Conservation (phyloP, 1,140 invertebrate species). For the Lycorma delicatula region DNA sequence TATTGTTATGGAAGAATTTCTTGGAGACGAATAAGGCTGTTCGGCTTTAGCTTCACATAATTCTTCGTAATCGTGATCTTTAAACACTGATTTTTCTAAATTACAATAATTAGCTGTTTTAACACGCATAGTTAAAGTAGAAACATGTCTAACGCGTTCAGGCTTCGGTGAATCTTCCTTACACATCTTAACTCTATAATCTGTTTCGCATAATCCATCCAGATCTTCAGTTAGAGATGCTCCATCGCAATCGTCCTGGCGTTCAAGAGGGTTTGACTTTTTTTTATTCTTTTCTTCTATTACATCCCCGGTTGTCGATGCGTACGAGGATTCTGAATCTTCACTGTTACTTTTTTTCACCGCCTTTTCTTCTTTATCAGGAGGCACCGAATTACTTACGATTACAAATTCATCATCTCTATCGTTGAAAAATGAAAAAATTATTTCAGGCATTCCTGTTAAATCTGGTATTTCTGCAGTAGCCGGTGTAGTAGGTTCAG, state of each 20-base stretch:
- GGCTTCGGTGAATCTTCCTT: not conserved
- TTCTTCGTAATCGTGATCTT: constrained; percentile 15
- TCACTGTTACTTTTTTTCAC: not conserved
- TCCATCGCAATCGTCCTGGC: not conserved
- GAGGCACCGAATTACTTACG: constrained; percentile 5
- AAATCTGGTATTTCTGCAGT: not conserved
- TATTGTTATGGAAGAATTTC: not conserved
- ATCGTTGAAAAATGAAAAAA: constrained; percentile 14
- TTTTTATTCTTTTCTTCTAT: not conserved
- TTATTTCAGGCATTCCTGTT: constrained; percentile 4
- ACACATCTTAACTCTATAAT: constrained; percentile 6
- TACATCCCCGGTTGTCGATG: not conserved
- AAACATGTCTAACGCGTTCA: constrained; percentile 7
- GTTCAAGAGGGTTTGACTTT: not conserved
- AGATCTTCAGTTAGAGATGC: not conserved
- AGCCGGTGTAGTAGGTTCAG: not conserved
- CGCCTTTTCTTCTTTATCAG: not conserved
- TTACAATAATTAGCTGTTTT: constrained; percentile 10
- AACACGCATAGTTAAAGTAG: constrained; percentile 6
- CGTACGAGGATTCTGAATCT: not conserved
- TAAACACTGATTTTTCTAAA: not conserved
- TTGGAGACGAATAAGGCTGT: constrained; percentile 1
- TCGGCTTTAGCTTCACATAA: constrained; percentile 11
- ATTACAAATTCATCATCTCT: constrained; percentile 13
- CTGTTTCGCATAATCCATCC: not conserved